Evolutionary conservation across 2,113 vertebrate species (phyloP), one percentile per base, ranked within the genome.

Genomic region (Archilochus colubris): DNA sequence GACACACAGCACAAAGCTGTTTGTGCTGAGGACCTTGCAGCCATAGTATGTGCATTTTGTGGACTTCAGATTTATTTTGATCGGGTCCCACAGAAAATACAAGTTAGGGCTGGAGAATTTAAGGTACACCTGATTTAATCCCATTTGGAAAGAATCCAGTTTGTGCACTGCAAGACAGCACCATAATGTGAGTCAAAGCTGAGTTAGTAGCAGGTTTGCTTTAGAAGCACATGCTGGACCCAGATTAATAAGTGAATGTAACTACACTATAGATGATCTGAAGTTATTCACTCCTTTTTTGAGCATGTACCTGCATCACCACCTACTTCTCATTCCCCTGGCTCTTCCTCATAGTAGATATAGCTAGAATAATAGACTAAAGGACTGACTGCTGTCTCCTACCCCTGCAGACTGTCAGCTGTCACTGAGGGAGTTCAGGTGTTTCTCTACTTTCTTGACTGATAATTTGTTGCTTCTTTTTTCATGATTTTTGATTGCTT

Each of bases 31-130:
- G 43, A 44, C 17, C 48, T 51, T 43, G 48, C 2, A 70, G 50
- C 12, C 33, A 61, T 0, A 62, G n/a, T 7, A 76, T 12, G 14
- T 13, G 62, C 0, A 0, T 73, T 75, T 28, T 73, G 33, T 53
- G 51, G n/a, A 28, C 21, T 82, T 92, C 57, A 62, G 51, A 17
- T 5, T 54, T 79, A 38, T 33, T 82, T 70, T 82, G n/a, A 36
- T 59, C n/a, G 54, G n/a, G 16, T 77, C n/a, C 10, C 36, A 66
- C 12, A 76, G 36, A 73, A 7, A 68, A 54, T 8, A 40, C 14
- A 61, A 59, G 7, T 82, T 69, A 80, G n/a, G 23, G 76, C 20
- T 38, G 38, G 38, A 76, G 22, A 82, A 8, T 13, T 68, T 85
- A 70, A 27, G 10, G 21, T 36, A 53, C 28, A 40, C 7, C 66